Evolutionary conservation across 2,113 vertebrate species (phyloP), one percentile per base, ranked within the genome.

Genomic region (Aptenodytes forsteri): DNA sequence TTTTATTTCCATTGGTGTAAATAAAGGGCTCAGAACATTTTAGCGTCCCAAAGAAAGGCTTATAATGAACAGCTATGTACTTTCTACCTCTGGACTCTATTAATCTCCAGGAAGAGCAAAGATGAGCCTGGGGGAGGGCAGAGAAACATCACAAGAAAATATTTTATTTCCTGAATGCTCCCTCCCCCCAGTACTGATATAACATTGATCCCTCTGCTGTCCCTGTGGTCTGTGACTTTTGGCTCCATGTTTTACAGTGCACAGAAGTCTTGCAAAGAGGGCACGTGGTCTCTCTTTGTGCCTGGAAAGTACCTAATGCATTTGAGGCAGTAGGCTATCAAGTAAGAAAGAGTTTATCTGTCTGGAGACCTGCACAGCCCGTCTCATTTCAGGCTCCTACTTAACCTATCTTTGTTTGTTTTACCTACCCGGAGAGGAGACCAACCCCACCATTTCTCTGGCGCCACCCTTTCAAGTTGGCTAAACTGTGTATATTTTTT

Each of bases 111-210:
- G 49, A 70, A 1, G 2, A 83, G 54, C 23, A 42, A 42, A 77
- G 26, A 56, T 12, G 50, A 59, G 30, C 17, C 54, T 83, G 27
- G 10, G 18, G 19, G 5, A 0, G 0, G 4, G 2, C 5, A 16
- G 12, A 55, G 15, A 76, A 73, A 11, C 10, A 67, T 32, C 11
- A 20, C 16, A 50, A 46, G 34, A 52, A 70, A 77, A 22, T 42
- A 34, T 25, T 80, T 76, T 49, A n/a, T 87, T 77, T 83, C 47
- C 34, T 52, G 38, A 46, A 52, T 40, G 13, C 20, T 67, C 10
- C 10, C 5, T 75, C 8, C 2, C 7, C 1, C 6, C 0, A 0
- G 17, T 26, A 77, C 46, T 1, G 2, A 34, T 25, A 25, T 17
- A 78, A 13, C 23, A 18, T 16, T 36, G 50, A 71, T 76, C 44